Evolutionary conservation across 2,888 invertebrate genomes (phyloP), one percentile per base, ranked within the genome.

Genomic region (Alcis repandata): DNA sequence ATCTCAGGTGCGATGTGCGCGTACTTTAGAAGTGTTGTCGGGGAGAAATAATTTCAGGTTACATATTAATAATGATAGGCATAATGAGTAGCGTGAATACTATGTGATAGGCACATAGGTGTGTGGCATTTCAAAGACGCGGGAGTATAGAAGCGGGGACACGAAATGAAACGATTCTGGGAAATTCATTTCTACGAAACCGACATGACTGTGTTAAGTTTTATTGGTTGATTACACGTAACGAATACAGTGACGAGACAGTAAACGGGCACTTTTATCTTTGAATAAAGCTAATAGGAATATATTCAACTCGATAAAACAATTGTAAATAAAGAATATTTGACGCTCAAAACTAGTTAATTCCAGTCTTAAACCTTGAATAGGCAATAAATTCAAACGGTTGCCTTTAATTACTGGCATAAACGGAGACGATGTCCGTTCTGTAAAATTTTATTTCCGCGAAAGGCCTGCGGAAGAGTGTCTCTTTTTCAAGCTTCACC

Each of bases 1-100:
- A 87, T 86, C 85, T 83, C 83, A 88, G 88, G 86, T 87, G 85
- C 79, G 80, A 77, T 74, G 71, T 72, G 77, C 73, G 74, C 74
- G 77, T 79, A 75, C 80, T 79, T 79, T 69, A 70, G 63, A 78
- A 78, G 75, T 77, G 78, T 77, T 74, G 73, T 71, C 70, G 64
- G 63, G 69, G 63, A 76, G 73, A 79, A 76, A 74, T 79, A 79
- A 79, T 77, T 73, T 70, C 15, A 46, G 19, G 46, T 40, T 38
- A 40, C 51, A 22, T 27, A 27, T 27, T 27, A 27, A 27, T 27
- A 27, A 27, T 27, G 27, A 27, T 19, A 40, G 17, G 69, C 10
- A 11, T 36, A 11, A 36, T 11, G 3, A 45, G 22, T 45, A 74
- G 78, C 73, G 62, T 52, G 52, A 56, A 65, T 80, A 69, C 75